These are phyloP conservation scores for Sebastes diaconus DNA, from an alignment of 2,797 vertebrate species.

Conservation along the genomic window DNA sequence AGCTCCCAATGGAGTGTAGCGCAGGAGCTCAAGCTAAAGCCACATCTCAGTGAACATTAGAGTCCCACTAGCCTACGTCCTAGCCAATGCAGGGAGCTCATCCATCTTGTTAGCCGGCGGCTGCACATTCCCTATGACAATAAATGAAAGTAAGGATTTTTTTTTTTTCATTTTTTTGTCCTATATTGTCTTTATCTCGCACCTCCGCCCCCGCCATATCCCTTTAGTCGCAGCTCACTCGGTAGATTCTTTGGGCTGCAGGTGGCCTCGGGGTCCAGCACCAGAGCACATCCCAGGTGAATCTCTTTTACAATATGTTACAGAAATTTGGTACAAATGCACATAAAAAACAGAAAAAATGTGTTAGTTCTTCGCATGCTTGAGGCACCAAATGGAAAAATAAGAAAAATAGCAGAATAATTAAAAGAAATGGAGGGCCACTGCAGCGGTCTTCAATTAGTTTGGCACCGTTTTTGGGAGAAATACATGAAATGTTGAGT, in stretches of 20 bases:
- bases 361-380: not conserved
- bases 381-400: constrained; percentile 5
- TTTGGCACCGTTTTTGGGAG: not conserved
- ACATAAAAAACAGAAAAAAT: not conserved
- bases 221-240: constrained; percentile 14
- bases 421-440: constrained; percentile 27
- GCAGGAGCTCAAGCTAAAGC: constrained; percentile 30
- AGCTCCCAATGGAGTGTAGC: constrained; percentile 46
- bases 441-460: constrained; percentile 26
- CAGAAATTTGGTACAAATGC: not conserved
- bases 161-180: not conserved
- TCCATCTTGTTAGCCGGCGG: constrained; percentile 61
- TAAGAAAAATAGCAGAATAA: constrained; percentile 23
- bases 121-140: constrained; percentile 39
- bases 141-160: constrained; percentile 36
- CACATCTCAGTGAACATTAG: constrained; percentile 62
- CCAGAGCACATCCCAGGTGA: not conserved
- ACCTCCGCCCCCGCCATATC: not conserved
- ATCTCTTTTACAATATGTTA: not conserved
- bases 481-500: constrained; percentile 29
- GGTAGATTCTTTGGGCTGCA: constrained; percentile 1
- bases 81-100: constrained; percentile 56
- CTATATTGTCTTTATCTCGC: constrained; percentile 39
- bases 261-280: constrained; percentile 22
- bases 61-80: constrained; percentile 43